These are phyloP conservation scores for Vanessa atalanta DNA, from an alignment of 1,140 invertebrate species.

Conservation along the genomic window DNA sequence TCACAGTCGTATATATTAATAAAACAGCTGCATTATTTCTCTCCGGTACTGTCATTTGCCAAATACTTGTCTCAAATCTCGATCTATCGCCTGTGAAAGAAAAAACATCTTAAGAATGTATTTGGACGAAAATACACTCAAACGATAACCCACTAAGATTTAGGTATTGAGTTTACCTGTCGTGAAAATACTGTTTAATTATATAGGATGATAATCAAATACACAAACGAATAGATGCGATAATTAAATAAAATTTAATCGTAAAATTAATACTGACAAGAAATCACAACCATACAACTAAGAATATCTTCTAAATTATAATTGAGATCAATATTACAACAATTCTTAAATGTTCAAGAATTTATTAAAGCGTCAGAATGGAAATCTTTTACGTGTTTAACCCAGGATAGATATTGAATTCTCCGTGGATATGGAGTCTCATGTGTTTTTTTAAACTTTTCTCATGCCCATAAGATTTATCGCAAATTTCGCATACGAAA, in stretches of 20 bases:
- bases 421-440: slow-evolving; percentile 79
- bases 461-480: slow-evolving; percentile 83
- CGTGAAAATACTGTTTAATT: too few relatives aligned
- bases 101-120: slow-evolving; percentile 23
- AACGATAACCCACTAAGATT: background rate
- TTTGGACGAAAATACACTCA: background rate
- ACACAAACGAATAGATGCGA: too few relatives aligned
- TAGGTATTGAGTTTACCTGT: too few relatives aligned
- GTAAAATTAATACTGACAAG: too few relatives aligned
- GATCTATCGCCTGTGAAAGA: slow-evolving; percentile 35
- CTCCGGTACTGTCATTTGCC: slow-evolving; percentile 57
- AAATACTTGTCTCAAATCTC: slow-evolving; percentile 38
- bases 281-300: background rate
- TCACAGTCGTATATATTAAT: slow-evolving; percentile 48
- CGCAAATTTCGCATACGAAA: slow-evolving; percentile 81
- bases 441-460: slow-evolving; percentile 86
- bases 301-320: too few relatives aligned
- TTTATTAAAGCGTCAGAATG: slow-evolving; percentile 33
- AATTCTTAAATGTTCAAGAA: background rate
- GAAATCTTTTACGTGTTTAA: slow-evolving; percentile 59
- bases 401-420: slow-evolving; percentile 72
- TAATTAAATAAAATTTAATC: too few relatives aligned
- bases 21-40: slow-evolving; percentile 55
- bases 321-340: too few relatives aligned
- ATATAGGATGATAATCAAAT: too few relatives aligned